Evolutionary conservation across 2,113 vertebrate genomes (phyloP).

Genomic region (Toxotes chatareus): DNA sequence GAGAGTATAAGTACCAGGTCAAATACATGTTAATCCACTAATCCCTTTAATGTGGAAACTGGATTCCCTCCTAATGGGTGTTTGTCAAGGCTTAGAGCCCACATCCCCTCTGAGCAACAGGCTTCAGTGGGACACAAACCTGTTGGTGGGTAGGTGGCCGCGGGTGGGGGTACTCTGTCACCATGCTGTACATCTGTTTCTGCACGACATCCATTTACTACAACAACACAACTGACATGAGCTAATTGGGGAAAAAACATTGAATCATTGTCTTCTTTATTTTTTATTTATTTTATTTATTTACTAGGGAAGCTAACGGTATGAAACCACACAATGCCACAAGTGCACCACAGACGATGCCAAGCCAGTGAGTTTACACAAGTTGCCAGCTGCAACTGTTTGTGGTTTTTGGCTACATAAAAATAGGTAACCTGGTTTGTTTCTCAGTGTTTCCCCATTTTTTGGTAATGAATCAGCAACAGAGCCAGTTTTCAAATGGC

Average conservation of each 20-base stretch:
- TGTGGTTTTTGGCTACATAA: background rate
- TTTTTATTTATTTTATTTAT: background rate
- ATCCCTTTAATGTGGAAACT: constrained; percentile 67
- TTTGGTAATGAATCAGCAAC: background rate
- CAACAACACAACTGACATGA: background rate
- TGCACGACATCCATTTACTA: background rate
- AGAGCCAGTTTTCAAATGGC: background rate
- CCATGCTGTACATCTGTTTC: background rate
- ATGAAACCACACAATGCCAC: background rate
- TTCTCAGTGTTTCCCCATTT: background rate
- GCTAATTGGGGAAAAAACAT: background rate
- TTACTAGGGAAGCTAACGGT: background rate
- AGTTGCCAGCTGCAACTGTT: background rate
- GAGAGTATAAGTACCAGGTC: constrained; percentile 34
- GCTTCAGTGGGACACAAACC: background rate
- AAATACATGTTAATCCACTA: constrained; percentile 65
- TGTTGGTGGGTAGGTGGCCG: background rate
- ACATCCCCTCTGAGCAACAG: constrained; percentile 21
- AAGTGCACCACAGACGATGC: background rate
- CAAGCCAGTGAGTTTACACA: background rate
- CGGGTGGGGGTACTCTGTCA: background rate
- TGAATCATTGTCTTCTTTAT: background rate
- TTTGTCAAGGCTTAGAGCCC: constrained; percentile 45
- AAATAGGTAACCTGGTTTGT: background rate
- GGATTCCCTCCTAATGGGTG: constrained; percentile 67